Base-by-base conservation (phyloP, 2,113 vertebrate genomes). In the Corythornis madagascariensis region DNA sequence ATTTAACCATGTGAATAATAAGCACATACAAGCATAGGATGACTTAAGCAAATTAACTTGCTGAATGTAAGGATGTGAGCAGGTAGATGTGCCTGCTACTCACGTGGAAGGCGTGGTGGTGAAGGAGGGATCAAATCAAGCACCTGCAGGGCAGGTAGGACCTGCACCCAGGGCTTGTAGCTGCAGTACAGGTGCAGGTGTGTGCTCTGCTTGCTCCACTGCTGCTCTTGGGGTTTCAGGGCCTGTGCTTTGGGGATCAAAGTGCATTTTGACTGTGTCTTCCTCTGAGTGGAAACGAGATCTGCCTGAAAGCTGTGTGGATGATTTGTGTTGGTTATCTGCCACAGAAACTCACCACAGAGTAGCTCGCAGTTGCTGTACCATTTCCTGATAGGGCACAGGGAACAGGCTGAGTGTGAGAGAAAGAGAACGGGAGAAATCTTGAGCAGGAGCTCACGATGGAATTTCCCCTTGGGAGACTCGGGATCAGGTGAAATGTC, bases 261-360 rank as follows among this genome's bases (percentile, higher is more conserved):
- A 80, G 78, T 29, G 2, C 25, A 16, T 52, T 94, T 92, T 91
- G 91, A 60, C 86, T 94, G 75, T 86, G 74, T 48, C 85, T 96
- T 91, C 94, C 83, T 96, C 74, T 71, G 90, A 91, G 84, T 65
- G 91, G 81, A 96, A 96, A 90, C 47, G 82, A 91, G 88, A 95
- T 82, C 89, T 95, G 5, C 81, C 52, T 87, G 92, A 70, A 95
- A 87, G 92, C 91, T 93, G 88, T 76, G 85, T 65, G 74, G 40
- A 56, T 95, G 94, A 92, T 91, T 95, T 95, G 75, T 95, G 89
- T 92, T 88, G 72, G 71, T 95, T 92, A 61, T 73, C 31, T 96
- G 95, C 94, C 72, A 52, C 66, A 65, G 26, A 42, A 91, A 73
- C 40, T 50, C 86, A 31, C 65, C 88, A 38, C 16, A 33, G 89